phyloP scores from a whole-genome alignment of 35 echinoderm and acorn worm species.

The Eucidaris tribuloides region DNA sequence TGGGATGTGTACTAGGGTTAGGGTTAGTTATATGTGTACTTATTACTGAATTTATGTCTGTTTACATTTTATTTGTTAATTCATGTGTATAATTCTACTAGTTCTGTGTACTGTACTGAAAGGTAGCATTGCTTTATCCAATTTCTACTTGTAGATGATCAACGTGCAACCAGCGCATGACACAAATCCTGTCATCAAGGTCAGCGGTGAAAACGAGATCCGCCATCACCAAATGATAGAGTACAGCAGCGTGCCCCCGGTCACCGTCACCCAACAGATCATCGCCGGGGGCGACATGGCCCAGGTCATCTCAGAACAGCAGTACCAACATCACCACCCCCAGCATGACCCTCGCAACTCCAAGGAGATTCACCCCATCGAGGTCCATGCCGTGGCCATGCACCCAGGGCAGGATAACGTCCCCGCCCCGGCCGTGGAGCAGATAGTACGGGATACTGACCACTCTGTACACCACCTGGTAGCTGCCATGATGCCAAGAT shows the following conservation, averaged over 20 bases:
- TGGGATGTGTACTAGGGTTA: too few relatives aligned
- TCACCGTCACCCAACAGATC: conserved; percentile 16
- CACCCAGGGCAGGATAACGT: background rate
- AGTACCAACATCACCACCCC: background rate
- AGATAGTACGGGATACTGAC: conserved; percentile 4
- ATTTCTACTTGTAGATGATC: background rate
- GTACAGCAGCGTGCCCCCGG: conserved; percentile 14
- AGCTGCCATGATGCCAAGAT: conserved; percentile 21
- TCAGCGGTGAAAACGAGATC: background rate
- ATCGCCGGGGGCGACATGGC: conserved; percentile 10
- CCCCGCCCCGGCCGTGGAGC: background rate
- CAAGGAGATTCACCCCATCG: background rate
- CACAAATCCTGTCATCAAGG: background rate
- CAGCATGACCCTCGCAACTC: background rate
- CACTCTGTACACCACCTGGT: conserved; percentile 13
- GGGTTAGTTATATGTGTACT: too few relatives aligned
- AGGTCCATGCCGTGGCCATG: background rate
- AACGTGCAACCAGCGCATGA: conserved; percentile 23
- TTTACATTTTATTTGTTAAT: too few relatives aligned
- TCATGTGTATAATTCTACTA: background rate
- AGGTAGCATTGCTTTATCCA: background rate
- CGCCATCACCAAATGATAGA: conserved; percentile 21
- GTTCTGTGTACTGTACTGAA: background rate
- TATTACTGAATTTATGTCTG: too few relatives aligned
- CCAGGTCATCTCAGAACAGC: conserved; percentile 8